A percentile compares a stretch with the other conserved stretches of the same genome.
Evolutionary conservation across 2,113 vertebrate genomes (phyloP).

Genomic region (Albula goreensis): DNA sequence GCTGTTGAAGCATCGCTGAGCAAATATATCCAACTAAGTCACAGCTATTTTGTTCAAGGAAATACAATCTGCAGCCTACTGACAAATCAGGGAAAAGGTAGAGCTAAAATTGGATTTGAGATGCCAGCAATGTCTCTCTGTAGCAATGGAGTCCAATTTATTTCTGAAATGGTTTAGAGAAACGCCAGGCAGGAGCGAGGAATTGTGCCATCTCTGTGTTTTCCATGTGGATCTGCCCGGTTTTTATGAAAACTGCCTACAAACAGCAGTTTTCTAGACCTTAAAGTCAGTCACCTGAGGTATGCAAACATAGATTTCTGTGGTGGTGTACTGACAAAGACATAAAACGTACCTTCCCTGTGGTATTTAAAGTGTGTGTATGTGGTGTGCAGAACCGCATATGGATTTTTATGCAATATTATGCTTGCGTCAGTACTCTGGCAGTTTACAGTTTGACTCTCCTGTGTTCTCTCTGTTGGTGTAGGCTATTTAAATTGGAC

Average conservation of each 20-base stretch:
- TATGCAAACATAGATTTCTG: slow-evolving; percentile 10
- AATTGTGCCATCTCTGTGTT: slow-evolving; percentile 30
- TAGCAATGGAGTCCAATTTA: slow-evolving; percentile 47
- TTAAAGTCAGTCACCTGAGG: slow-evolving; percentile 5
- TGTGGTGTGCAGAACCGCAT: neutral
- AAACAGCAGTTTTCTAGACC: neutral
- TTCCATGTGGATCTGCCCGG: slow-evolving; percentile 22
- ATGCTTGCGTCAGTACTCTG: neutral
- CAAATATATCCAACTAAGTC: slow-evolving; percentile 64
- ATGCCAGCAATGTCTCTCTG: slow-evolving; percentile 44
- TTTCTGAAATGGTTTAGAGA: slow-evolving; percentile 47
- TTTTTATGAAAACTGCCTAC: slow-evolving; percentile 27
- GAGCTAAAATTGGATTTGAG: slow-evolving; percentile 52
- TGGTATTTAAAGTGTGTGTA: neutral
- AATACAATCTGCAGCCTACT: slow-evolving; percentile 53
- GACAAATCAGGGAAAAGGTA: slow-evolving; percentile 49
- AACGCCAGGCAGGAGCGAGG: slow-evolving; percentile 26
- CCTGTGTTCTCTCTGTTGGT: neutral
- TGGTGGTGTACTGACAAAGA: neutral
- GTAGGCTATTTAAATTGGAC: neutral
- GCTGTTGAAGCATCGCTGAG: slow-evolving; percentile 65
- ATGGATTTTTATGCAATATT: neutral
- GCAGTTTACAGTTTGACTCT: neutral
- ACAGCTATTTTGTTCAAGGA: slow-evolving; percentile 63
- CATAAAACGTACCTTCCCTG: neutral